Percentiles rank a stretch among this genome's conserved stretches.
These are phyloP conservation scores for Scyliorhinus canicula DNA, from an alignment of 2,797 vertebrate genomes.

Conservation along the genomic window DNA sequence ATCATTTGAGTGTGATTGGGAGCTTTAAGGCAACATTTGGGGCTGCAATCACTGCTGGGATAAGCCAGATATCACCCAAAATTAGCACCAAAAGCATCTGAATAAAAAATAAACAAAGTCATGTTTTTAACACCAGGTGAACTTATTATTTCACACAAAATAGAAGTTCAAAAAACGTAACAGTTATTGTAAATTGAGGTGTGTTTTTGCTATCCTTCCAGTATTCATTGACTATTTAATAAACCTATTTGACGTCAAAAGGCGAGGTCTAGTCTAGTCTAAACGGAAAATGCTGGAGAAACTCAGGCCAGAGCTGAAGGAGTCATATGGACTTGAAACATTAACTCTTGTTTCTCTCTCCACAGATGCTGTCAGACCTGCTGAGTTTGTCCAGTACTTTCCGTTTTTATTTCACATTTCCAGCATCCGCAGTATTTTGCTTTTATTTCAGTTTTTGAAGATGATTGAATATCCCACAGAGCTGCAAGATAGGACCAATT, in stretches of 20 bases:
- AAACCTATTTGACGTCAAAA: background rate
- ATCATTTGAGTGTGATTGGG: background rate
- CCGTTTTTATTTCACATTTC: no score
- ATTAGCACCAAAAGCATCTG: background rate
- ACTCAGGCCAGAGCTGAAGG: no score
- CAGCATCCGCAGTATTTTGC: no score
- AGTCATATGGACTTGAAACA: no score
- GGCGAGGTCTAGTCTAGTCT: background rate
- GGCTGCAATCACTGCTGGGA: background rate
- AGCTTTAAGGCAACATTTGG: background rate
- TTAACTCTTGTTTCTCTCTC: no score
- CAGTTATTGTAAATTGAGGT: background rate
- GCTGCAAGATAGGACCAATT: background rate
- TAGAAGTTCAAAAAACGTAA: background rate
- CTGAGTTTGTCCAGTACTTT: no score
- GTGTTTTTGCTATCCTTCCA: background rate
- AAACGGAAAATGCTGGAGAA: no score
- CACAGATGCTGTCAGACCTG: no score
- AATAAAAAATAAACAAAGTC: background rate
- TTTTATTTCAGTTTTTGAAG: background rate
- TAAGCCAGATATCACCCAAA: background rate
- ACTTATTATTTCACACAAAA: background rate
- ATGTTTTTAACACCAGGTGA: background rate
- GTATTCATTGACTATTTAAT: background rate
- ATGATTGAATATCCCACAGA: background rate